Percentiles rank a stretch among this genome's conserved stretches.
Evolutionary conservation across 2,113 vertebrate species (phyloP).

Genomic region (Sminthopsis crassicaudata): DNA sequence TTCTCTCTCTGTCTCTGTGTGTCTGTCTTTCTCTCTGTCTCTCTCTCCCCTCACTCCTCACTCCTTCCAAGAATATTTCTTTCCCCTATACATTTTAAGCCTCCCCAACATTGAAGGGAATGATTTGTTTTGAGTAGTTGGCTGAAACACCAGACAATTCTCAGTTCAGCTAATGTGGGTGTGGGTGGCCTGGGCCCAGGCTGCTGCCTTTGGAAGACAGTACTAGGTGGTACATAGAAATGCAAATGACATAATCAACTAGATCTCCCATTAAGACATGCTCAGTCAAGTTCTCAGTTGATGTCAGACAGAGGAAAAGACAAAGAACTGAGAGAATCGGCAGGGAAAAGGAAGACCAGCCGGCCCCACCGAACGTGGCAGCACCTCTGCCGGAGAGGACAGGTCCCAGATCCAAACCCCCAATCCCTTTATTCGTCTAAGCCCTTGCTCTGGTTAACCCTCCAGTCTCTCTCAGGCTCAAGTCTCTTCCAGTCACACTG

Average conservation of each 20-base stretch:
- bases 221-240: slow-evolving; percentile 1
- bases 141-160: neutral
- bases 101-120: neutral
- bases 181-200: neutral
- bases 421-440: neutral
- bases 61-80: neutral
- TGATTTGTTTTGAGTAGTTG: neutral
- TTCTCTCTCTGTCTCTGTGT: too few species aligned
- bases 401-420: neutral
- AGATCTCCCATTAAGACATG: neutral
- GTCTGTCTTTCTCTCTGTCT: neutral
- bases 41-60: neutral
- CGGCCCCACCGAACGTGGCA: neutral
- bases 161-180: neutral
- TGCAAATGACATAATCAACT: neutral
- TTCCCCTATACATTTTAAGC: neutral
- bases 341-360: neutral
- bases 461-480: slow-evolving; percentile 42
- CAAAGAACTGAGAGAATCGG: neutral
- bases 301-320: neutral
- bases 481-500: slow-evolving; percentile 65
- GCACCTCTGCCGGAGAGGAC: neutral
- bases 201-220: neutral
- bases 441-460: neutral
- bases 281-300: neutral